Percentiles rank a stretch among this genome's conserved stretches.
Conservation (phyloP, 2,797 vertebrate genomes). For the Ctenosaura bakeri region DNA sequence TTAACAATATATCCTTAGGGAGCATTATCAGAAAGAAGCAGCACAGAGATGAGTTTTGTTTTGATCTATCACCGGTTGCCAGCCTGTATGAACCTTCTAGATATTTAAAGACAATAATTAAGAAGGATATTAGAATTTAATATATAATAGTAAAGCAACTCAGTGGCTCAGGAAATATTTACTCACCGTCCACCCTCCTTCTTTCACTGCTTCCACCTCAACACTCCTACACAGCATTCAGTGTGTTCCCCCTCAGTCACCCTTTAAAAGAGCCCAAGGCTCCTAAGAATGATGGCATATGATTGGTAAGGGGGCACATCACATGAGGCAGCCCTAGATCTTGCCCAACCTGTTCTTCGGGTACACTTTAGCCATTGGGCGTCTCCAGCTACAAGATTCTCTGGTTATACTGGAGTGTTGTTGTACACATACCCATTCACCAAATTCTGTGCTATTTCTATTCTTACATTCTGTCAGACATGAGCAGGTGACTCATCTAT, state of each 20-base stretch:
- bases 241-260: background rate
- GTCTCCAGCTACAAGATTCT: slow-evolving; percentile 56
- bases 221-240: slow-evolving; percentile 32
- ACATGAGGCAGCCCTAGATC: slow-evolving; percentile 70
- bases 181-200: slow-evolving; percentile 69
- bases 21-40: slow-evolving; percentile 7
- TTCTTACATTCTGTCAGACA: slow-evolving; percentile 53
- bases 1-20: background rate
- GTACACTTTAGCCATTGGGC: slow-evolving; percentile 59
- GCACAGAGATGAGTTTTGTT: background rate
- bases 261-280: slow-evolving; percentile 65
- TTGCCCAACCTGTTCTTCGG: slow-evolving; percentile 74
- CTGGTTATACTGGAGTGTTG: slow-evolving; percentile 69
- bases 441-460: slow-evolving; percentile 67
- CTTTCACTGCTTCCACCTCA: slow-evolving; percentile 24
- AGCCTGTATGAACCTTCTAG: background rate
- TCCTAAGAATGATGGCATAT: slow-evolving; percentile 54
- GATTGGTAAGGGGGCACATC: slow-evolving; percentile 77
- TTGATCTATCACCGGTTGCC: background rate
- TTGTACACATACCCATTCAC: slow-evolving; percentile 50
- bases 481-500: slow-evolving; percentile 68
- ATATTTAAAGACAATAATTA: background rate
- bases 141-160: background rate
- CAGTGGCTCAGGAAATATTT: background rate
- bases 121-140: background rate